Percentiles rank a stretch among this genome's conserved stretches.
phyloP scores from a whole-genome alignment of 2,888 invertebrate species.

The Ornithoptera alexandrae region DNA sequence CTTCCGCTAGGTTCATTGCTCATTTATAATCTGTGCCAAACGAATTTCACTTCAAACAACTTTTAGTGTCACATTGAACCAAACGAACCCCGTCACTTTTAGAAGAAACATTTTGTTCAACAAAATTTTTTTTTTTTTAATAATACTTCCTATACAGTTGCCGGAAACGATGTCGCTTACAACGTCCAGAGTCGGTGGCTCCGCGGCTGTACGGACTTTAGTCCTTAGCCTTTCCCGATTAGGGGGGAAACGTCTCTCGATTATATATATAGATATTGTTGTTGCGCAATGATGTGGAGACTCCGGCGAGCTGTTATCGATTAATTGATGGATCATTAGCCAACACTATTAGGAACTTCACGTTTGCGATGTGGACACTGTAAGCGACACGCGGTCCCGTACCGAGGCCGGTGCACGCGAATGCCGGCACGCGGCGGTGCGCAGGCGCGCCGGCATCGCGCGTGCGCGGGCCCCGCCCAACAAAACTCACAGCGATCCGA shows the following conservation, averaged over 20 bases:
- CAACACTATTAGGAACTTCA: neutral
- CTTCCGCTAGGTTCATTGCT: slow-evolving; percentile 3
- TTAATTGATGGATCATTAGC: too few species aligned
- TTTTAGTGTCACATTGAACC: neutral
- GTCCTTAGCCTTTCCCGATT: too few species aligned
- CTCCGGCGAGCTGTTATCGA: too few species aligned
- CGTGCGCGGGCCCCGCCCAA: slow-evolving; percentile 43
- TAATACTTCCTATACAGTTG: slow-evolving; percentile 15
- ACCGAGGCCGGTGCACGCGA: too few species aligned
- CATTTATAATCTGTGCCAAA: neutral
- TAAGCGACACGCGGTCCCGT: too few species aligned
- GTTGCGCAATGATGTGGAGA: too few species aligned
- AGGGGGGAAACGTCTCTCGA: neutral
- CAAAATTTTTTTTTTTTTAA: neutral
- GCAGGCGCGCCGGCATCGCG: neutral
- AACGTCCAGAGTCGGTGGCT: neutral
- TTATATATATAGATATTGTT: neutral
- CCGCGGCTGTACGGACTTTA: neutral
- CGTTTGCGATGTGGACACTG: too few species aligned
- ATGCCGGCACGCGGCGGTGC: too few species aligned
- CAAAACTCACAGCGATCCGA: slow-evolving; percentile 65
- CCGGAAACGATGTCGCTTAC: slow-evolving; percentile 4
- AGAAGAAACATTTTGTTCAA: slow-evolving; percentile 21
- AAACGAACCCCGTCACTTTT: slow-evolving; percentile 1
- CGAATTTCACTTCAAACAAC: neutral